Conservation (phyloP, 2,888 invertebrate genomes). For the Pteria penguin region DNA sequence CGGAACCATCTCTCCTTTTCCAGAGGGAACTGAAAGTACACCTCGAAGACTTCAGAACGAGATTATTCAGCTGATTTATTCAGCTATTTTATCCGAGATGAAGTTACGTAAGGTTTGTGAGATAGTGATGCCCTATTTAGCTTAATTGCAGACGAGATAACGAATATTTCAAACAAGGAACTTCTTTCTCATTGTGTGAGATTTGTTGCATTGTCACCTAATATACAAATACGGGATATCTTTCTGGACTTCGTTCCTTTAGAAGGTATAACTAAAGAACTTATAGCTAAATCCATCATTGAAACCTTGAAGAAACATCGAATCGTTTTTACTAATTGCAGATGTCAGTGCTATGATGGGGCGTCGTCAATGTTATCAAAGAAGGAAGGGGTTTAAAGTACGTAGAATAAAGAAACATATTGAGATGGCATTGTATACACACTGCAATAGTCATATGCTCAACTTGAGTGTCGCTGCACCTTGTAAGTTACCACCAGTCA, state of each 20-base stretch:
- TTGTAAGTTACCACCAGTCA: slow-evolving; percentile 2
- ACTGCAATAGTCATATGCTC: slow-evolving; percentile 20
- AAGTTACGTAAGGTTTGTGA: background rate
- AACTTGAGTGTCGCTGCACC: slow-evolving; percentile 13
- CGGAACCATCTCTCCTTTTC: too few species aligned
- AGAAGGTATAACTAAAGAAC: background rate
- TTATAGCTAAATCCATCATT: background rate
- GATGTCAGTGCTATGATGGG: slow-evolving; percentile 47
- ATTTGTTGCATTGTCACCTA: background rate
- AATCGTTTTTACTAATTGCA: slow-evolving; percentile 20
- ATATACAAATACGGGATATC: background rate
- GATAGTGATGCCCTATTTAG: slow-evolving; percentile 2
- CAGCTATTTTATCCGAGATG: slow-evolving; percentile 4
- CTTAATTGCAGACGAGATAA: slow-evolving; percentile 10
- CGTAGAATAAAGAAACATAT: slow-evolving; percentile 24
- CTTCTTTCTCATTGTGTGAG: background rate
- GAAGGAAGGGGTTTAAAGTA: slow-evolving; percentile 36
- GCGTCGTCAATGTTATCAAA: slow-evolving; percentile 39
- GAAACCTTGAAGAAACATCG: slow-evolving; percentile 5
- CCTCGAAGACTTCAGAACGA: too few species aligned
- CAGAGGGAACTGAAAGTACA: too few species aligned
- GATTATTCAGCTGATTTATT: slow-evolving; percentile 22
- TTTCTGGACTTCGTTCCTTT: background rate
- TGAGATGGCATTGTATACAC: slow-evolving; percentile 9
- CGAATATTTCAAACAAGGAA: slow-evolving; percentile 14